Conservation (phyloP, 1,140 invertebrate species). For the Drosophila miranda region DNA sequence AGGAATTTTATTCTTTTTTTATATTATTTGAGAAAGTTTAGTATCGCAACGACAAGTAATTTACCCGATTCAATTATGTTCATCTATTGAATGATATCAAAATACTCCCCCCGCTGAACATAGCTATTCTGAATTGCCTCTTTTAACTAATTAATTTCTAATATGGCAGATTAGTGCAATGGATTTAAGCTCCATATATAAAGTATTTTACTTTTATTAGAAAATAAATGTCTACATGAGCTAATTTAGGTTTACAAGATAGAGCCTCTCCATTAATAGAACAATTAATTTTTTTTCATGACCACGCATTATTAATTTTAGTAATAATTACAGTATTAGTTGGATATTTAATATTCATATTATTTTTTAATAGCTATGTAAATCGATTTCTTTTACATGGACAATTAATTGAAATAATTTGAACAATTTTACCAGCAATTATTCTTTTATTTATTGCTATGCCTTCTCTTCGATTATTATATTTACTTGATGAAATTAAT, state of each 20-base stretch:
- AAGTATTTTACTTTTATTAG: conserved; percentile 84
- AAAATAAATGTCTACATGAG: conserved; percentile 83
- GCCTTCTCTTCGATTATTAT: conserved; percentile 85
- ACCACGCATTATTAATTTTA: conserved; percentile 84
- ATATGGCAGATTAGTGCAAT: conserved; percentile 84
- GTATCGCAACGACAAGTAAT: conserved; percentile 82
- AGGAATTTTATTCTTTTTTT: conserved; percentile 84
- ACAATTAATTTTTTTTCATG: conserved; percentile 83
- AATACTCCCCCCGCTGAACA: conserved; percentile 84
- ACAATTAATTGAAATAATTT: conserved; percentile 86
- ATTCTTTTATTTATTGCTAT: conserved; percentile 86
- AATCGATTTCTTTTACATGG: conserved; percentile 83
- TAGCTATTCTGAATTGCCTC: conserved; percentile 84
- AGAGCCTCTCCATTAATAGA: too few relatives aligned
- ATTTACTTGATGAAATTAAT: conserved; percentile 85
- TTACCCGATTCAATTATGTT: conserved; percentile 82
- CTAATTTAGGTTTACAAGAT: conserved; percentile 83
- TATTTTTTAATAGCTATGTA: conserved; percentile 83
- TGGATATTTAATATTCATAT: conserved; percentile 84
- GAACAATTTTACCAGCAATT: conserved; percentile 85
- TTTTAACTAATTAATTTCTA: conserved; percentile 83
- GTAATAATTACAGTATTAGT: conserved; percentile 85
- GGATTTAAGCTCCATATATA: conserved; percentile 85
- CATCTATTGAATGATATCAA: conserved; percentile 85
- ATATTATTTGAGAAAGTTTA: conserved; percentile 83